Evolutionary conservation across 1,140 invertebrate genomes (phyloP).

Genomic region (Ceratitis capitata): DNA sequence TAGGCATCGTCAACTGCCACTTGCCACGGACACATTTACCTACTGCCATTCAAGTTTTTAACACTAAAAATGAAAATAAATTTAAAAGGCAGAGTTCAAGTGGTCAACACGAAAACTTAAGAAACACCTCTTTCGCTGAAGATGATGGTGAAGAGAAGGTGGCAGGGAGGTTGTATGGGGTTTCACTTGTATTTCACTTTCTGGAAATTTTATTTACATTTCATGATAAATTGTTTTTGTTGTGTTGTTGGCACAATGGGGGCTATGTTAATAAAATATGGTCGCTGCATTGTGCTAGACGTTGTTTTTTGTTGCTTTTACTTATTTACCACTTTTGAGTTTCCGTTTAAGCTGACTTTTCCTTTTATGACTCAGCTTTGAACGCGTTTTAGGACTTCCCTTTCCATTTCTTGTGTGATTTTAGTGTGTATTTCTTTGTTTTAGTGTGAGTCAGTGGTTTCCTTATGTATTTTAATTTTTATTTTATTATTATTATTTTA

Average conservation of each 20-base stretch:
- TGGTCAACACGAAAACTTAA: slow-evolving; percentile 28
- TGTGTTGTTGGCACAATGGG: not conserved
- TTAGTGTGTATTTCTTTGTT: not conserved
- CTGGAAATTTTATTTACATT: not conserved
- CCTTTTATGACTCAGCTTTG: slow-evolving; percentile 6
- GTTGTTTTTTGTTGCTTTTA: not conserved
- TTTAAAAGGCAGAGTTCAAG: slow-evolving; percentile 1
- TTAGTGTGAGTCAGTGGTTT: not conserved
- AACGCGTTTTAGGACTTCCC: not conserved
- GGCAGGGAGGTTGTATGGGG: not conserved
- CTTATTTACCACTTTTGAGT: not conserved
- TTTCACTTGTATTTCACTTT: slow-evolving; percentile 22
- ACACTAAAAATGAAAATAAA: not conserved
- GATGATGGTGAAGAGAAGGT: not conserved
- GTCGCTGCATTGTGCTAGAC: not conserved
- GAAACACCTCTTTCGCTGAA: not conserved
- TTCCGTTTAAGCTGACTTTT: slow-evolving; percentile 3
- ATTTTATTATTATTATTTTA: too few species aligned
- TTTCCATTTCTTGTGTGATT: not conserved
- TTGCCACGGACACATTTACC: not conserved
- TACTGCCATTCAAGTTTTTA: slow-evolving; percentile 1
- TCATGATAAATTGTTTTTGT: not conserved
- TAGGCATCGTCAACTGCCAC: not conserved
- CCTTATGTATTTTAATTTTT: not conserved
- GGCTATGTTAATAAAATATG: not conserved